These are phyloP conservation scores for Eriosoma lanigerum DNA, from an alignment of 1,140 invertebrate species.

Conservation along the genomic window DNA sequence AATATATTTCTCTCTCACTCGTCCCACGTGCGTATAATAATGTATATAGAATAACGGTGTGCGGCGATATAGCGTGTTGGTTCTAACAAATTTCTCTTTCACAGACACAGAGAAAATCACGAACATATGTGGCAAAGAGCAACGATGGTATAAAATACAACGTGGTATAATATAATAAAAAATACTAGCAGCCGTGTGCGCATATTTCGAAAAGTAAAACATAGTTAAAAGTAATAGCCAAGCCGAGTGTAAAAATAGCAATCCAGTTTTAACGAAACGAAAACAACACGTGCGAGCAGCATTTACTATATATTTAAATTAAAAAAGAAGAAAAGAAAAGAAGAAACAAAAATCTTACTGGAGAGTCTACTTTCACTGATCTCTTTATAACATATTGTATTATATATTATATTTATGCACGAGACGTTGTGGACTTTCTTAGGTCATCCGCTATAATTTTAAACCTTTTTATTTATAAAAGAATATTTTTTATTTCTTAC, in stretches of 20 bases:
- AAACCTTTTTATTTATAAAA: too few species aligned
- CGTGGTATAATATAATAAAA: too few species aligned
- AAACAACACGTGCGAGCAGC: not conserved
- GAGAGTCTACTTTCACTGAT: constrained; percentile 42
- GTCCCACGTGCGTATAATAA: too few species aligned
- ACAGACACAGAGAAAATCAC: not conserved
- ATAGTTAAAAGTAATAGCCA: not conserved
- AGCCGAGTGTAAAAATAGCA: not conserved
- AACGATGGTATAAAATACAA: too few species aligned
- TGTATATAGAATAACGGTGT: too few species aligned
- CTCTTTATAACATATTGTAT: constrained; percentile 24
- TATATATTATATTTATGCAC: too few species aligned
- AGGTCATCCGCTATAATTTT: not conserved
- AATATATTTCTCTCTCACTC: too few species aligned
- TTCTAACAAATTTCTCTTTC: too few species aligned
- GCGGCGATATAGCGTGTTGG: too few species aligned
- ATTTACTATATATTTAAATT: not conserved
- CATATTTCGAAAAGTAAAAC: not conserved
- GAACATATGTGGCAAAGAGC: not conserved
- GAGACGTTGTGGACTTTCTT: constrained; percentile 27
- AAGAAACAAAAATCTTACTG: not conserved
- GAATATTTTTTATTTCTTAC: too few species aligned
- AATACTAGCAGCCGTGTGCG: not conserved
- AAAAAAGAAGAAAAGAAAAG: not conserved
- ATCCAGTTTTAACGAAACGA: not conserved